Conservation (phyloP, 2,797 vertebrate genomes). For the Pipistrellus pygmaeus region DNA sequence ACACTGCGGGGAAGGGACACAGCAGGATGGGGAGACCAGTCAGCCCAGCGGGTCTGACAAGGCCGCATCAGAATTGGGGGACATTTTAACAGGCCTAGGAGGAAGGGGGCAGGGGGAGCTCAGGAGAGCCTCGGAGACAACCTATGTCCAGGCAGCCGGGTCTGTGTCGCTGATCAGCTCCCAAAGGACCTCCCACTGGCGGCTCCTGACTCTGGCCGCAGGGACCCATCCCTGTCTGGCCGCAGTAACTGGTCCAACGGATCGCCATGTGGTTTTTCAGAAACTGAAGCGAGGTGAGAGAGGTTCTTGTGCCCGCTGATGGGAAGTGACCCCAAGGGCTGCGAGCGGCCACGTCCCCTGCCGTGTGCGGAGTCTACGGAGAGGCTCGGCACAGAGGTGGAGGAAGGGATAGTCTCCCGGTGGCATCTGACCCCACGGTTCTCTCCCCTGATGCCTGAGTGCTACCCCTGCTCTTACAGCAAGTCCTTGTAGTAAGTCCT, state of each 20-base stretch:
- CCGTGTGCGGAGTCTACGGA: background rate
- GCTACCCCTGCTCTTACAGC: background rate
- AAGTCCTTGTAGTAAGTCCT: background rate
- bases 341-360: background rate
- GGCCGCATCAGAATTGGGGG: background rate
- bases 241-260: background rate
- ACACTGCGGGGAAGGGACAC: slow-evolving; percentile 81
- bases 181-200: background rate
- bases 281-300: background rate
- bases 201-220: background rate
- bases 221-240: background rate
- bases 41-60: background rate
- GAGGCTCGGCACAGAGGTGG: background rate
- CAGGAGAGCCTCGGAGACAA: background rate
- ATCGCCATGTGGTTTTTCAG: background rate
- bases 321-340: background rate
- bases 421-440: background rate
- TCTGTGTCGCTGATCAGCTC: background rate
- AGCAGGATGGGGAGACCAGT: rapidly evolving
- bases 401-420: background rate
- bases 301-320: background rate
- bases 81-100: background rate
- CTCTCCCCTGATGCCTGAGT: background rate
- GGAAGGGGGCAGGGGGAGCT: rapidly evolving
- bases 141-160: background rate